Evolutionary conservation across 2,888 invertebrate genomes (phyloP).

Genomic region (Coenonympha arcania): DNA sequence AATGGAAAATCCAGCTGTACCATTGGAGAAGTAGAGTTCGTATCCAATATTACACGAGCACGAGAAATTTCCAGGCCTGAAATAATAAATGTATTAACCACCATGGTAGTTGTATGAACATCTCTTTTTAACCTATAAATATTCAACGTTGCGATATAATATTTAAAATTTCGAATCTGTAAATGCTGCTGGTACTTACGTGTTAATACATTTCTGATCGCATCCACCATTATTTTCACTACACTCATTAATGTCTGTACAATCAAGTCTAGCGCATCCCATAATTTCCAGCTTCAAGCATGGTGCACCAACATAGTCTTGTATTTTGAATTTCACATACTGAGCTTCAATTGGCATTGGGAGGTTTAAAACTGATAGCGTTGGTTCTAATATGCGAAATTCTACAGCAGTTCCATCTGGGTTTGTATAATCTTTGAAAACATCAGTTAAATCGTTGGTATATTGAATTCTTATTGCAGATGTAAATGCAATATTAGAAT

Average conservation of each 20-base stretch:
- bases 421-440: slow-evolving; percentile 92
- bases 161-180: neutral
- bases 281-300: slow-evolving; percentile 92
- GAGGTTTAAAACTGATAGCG: slow-evolving; percentile 90
- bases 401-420: slow-evolving; percentile 95
- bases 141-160: too few species aligned
- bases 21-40: slow-evolving; percentile 89
- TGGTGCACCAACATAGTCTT: slow-evolving; percentile 90
- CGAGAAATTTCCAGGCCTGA: slow-evolving; percentile 86
- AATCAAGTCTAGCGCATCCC: slow-evolving; percentile 93
- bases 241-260: slow-evolving; percentile 92
- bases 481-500: slow-evolving; percentile 89
- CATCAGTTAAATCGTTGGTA: slow-evolving; percentile 89
- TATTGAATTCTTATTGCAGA: slow-evolving; percentile 92
- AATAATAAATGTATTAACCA: neutral
- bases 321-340: slow-evolving; percentile 87
- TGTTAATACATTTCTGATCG: slow-evolving; percentile 93
- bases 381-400: slow-evolving; percentile 91
- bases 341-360: slow-evolving; percentile 94
- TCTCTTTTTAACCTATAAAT: too few species aligned
- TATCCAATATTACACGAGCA: slow-evolving; percentile 94
- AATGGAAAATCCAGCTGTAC: slow-evolving; percentile 89
- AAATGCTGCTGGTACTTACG: slow-evolving; percentile 49
- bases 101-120: neutral
- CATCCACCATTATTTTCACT: slow-evolving; percentile 90